Base-by-base conservation (phyloP, 2,888 invertebrate species). In the Plagodis pulveraria region DNA sequence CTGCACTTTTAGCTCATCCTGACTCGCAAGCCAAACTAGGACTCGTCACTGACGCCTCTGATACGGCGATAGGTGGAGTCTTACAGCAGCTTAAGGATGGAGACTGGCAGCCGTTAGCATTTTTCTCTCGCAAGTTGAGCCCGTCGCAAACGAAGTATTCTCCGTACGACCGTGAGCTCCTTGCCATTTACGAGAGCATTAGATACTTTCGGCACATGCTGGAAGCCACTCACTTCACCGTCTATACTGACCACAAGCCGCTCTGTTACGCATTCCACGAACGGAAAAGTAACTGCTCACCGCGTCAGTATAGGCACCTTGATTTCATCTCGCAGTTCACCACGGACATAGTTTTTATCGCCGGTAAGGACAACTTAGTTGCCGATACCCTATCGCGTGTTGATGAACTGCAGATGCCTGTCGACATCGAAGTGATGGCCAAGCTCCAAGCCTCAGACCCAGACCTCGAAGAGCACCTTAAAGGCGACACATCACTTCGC, bases 241-340 rank as follows among this genome's bases (percentile, higher is more conserved):
- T 66, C 0, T 50, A 54, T 6, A 45, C 59, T 5, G 63, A 58
- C 5, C 57, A 84, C 82, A 0, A 82, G 84, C 67, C 84, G 80
- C 58, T 83, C 80, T 47, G 82, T 81, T 0, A 53, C 84, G 12
- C 0, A 79, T 87, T 53, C 12, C 52, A 5, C 64, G 75, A 58
- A 72, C 36, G 72, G 10, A 38, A 67, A 5, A 74, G 76, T 5
- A 76, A 77, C 5, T 72, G 73, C 7, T 72, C 81, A 0, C 84
- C 82, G 0, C 53, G 83, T 1, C 82, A 86, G 58, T 63, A 71
- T 10, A 58, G 81, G 2, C 74, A 86, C 8, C 62, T 86, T 0
- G 73, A 78, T 50, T 79, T 68, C 12, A 80, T 84, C 32, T 50
- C 71, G 0, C 78, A 84, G 57, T 86, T 84, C 61, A 73, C 80